Evolutionary conservation across 2,888 invertebrate species (phyloP).

Genomic region (Platynereis dumerilii): DNA sequence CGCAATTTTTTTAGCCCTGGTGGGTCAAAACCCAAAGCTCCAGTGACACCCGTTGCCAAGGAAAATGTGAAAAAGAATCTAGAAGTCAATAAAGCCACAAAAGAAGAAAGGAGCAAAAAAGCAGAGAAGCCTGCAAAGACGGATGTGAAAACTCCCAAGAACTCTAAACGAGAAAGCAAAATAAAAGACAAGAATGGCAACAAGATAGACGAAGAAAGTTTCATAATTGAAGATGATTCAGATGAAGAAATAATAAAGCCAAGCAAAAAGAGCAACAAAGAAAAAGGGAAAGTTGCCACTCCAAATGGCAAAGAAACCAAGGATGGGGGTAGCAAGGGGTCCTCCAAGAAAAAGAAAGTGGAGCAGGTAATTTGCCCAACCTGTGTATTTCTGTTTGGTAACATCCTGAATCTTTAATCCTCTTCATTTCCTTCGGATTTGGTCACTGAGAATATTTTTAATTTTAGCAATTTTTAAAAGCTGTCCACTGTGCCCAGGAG

Average conservation of each 20-base stretch:
- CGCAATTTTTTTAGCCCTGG: constrained; percentile 26
- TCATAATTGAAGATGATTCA: no score
- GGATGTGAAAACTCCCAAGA: not conserved
- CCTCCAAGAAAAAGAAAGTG: no score
- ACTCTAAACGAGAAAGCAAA: not conserved
- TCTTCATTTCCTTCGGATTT: no score
- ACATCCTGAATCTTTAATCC: no score
- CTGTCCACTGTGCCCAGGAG: no score
- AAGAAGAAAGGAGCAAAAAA: constrained; percentile 8
- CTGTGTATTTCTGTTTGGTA: no score
- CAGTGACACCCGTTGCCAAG: not conserved
- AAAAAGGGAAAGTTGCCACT: constrained; percentile 7
- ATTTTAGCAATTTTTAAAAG: no score
- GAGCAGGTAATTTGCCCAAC: no score
- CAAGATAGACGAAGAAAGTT: no score
- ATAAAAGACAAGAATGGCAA: no score
- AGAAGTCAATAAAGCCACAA: not conserved
- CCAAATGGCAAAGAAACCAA: not conserved
- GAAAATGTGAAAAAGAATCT: constrained; percentile 1
- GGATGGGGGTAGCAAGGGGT: no score
- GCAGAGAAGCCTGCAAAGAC: not conserved
- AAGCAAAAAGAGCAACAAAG: not conserved
- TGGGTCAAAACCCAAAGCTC: constrained; percentile 1
- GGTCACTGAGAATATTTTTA: no score
- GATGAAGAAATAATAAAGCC: not conserved